These are phyloP conservation scores for Polyploca ridens DNA, from an alignment of 2,888 invertebrate species.

Conservation along the genomic window DNA sequence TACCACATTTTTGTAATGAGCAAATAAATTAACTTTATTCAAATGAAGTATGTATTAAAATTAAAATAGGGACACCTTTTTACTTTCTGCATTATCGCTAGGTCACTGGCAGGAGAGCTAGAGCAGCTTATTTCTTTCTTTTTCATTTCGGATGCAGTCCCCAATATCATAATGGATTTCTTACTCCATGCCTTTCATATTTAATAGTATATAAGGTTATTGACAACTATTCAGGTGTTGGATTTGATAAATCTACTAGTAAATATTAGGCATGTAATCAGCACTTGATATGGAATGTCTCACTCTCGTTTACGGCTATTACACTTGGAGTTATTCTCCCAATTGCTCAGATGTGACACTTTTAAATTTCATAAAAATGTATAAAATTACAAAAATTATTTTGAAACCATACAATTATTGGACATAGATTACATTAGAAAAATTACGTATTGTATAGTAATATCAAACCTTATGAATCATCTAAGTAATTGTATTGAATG, in stretches of 20 bases:
- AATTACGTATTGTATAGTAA: conserved; percentile 73
- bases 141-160: not conserved
- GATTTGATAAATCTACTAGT: not conserved
- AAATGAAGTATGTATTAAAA: conserved; percentile 25
- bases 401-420: conserved; percentile 70
- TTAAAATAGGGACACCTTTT: conserved; percentile 21
- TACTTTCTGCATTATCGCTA: not conserved
- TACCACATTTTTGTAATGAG: conserved; percentile 59
- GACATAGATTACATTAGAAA: conserved; percentile 65
- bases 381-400: conserved; percentile 83
- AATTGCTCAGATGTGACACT: conserved; percentile 72
- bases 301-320: conserved; percentile 75
- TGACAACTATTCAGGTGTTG: not conserved
- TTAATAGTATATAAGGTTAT: not conserved
- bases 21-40: conserved; percentile 45
- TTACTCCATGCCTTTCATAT: not conserved
- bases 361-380: conserved; percentile 80
- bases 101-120: not conserved
- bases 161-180: not conserved
- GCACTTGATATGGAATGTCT: conserved; percentile 83
- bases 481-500: conserved; percentile 60
- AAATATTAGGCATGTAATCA: conserved; percentile 31
- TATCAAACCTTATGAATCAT: conserved; percentile 74
- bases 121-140: not conserved
- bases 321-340: conserved; percentile 62